A percentile compares a stretch with the other conserved stretches of the same genome.
These are phyloP conservation scores for Euphonia xanthogaster DNA, from an alignment of 2,797 vertebrate species.

Conservation along the genomic window DNA sequence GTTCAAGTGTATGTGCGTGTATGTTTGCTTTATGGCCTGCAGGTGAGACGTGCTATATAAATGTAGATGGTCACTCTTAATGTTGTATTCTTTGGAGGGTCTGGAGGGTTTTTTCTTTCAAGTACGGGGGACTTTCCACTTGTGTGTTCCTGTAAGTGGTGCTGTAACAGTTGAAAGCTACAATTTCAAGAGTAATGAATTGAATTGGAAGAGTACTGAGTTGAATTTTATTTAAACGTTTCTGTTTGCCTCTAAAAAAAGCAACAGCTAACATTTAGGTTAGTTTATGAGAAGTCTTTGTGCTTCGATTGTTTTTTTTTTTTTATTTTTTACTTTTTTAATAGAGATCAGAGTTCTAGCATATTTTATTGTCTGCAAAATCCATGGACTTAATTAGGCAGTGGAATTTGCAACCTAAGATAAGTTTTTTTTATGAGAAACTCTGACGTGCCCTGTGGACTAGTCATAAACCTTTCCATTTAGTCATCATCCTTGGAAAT, in stretches of 20 bases:
- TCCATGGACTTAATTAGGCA: neutral
- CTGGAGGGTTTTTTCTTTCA: neutral
- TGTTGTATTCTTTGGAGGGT: neutral
- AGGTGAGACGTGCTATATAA: neutral
- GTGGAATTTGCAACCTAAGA: constrained; percentile 60
- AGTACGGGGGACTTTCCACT: neutral
- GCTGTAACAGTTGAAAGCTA: neutral
- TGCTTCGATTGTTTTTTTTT: neutral
- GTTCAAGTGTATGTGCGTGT: neutral
- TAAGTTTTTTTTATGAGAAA: constrained; percentile 11
- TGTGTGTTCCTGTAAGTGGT: neutral
- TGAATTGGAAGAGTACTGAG: neutral
- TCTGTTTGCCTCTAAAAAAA: neutral
- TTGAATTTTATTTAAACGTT: neutral
- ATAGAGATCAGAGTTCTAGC: neutral
- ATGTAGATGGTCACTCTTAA: neutral
- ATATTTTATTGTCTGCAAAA: neutral
- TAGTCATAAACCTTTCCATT: constrained; percentile 20
- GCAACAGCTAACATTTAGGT: neutral
- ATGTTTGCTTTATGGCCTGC: neutral
- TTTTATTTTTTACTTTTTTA: neutral
- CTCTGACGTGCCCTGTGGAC: neutral
- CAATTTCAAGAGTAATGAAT: neutral
- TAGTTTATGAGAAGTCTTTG: neutral
- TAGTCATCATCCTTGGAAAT: constrained; percentile 40